Evolutionary conservation across 2,113 vertebrate genomes (phyloP).

Genomic region (Phalacrocorax aristotelis): DNA sequence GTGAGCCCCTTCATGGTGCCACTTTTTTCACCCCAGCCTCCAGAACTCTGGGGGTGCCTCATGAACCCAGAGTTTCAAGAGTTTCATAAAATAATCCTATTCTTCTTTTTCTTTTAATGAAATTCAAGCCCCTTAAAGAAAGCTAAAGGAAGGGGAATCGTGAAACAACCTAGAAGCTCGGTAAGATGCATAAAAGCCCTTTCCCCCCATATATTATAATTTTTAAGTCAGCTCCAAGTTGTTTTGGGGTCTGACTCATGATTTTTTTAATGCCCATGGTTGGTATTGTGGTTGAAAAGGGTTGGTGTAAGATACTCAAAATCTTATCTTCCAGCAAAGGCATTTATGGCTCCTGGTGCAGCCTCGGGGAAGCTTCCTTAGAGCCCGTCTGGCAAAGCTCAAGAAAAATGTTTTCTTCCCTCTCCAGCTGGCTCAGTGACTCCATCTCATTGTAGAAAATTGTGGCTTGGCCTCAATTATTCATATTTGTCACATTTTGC

Average conservation of each 20-base stretch:
- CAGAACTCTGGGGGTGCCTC: neutral
- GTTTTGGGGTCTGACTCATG: neutral
- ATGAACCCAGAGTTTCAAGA: neutral
- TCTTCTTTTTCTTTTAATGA: neutral
- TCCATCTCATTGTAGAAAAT: neutral
- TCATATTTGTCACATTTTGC: conserved; percentile 7
- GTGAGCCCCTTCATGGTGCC: neutral
- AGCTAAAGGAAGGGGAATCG: neutral
- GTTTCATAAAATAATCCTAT: neutral
- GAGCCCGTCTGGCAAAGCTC: neutral
- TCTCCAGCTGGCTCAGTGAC: conserved; percentile 36
- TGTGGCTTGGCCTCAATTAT: neutral
- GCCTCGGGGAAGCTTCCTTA: neutral
- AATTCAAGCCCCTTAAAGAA: neutral
- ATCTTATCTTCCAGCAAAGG: neutral
- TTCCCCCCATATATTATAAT: neutral
- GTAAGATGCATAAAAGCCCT: neutral
- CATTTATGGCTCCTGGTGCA: neutral
- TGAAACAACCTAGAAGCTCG: neutral
- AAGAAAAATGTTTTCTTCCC: neutral
- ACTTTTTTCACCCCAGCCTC: neutral
- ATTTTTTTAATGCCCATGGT: neutral
- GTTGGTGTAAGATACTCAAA: neutral
- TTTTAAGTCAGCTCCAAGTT: neutral
- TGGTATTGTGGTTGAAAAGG: neutral